Evolutionary conservation across 2,888 invertebrate species (phyloP).

Genomic region (Tetheella fluctuosa): DNA sequence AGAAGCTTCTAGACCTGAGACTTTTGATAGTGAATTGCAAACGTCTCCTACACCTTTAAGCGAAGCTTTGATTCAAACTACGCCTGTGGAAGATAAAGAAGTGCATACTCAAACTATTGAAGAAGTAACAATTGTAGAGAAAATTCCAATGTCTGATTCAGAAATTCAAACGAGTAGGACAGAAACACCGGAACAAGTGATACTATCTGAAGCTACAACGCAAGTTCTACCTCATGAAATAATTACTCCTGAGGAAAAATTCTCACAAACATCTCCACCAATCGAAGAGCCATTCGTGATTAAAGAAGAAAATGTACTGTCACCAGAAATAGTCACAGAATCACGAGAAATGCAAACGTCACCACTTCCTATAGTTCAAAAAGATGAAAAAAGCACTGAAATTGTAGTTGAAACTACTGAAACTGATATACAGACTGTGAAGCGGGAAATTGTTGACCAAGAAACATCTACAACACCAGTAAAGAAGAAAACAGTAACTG

Average conservation of each 20-base stretch:
- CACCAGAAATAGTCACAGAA: constrained; percentile 72
- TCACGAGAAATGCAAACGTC: constrained; percentile 83
- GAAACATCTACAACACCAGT: constrained; percentile 71
- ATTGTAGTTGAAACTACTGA: constrained; percentile 67
- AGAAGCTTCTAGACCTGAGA: constrained; percentile 55
- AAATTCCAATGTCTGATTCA: constrained; percentile 64
- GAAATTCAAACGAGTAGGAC: constrained; percentile 74
- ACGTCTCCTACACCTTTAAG: constrained; percentile 79
- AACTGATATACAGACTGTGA: constrained; percentile 67
- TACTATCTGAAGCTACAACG: constrained; percentile 80
- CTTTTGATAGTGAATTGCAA: constrained; percentile 74
- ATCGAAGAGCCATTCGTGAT: constrained; percentile 45
- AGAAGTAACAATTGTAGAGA: constrained; percentile 61
- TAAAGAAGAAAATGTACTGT: constrained; percentile 44
- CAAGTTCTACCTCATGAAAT: constrained; percentile 80
- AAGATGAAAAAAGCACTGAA: constrained; percentile 72
- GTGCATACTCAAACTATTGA: constrained; percentile 71
- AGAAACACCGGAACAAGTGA: constrained; percentile 62
- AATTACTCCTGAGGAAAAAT: constrained; percentile 69
- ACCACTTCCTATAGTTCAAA: constrained; percentile 62
- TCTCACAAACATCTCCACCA: constrained; percentile 77
- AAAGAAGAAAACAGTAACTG: constrained; percentile 55
- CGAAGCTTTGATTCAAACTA: constrained; percentile 86
- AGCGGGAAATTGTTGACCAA: constrained; percentile 60
- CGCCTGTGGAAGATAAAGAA: constrained; percentile 75